Conservation (phyloP, 2,888 invertebrate species). For the Callosobruchus maculatus region DNA sequence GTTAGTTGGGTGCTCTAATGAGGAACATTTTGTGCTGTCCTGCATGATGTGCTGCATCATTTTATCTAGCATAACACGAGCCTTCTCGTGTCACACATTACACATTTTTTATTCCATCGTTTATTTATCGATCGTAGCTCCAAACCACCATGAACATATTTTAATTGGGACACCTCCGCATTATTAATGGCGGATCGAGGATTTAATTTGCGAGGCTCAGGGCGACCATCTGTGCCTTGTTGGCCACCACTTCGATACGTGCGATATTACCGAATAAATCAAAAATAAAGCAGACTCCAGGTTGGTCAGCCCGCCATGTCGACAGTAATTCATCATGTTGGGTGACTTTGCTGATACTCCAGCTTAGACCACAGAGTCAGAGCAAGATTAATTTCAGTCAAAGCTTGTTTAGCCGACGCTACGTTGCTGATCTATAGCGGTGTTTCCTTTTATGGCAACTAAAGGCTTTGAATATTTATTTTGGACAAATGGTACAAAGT, state of each 20-base stretch:
- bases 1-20: too few relatives aligned
- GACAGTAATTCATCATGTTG: not conserved
- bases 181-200: not conserved
- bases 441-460: too few relatives aligned
- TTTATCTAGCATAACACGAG: too few relatives aligned
- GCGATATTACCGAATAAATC: not conserved
- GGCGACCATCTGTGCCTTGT: not conserved
- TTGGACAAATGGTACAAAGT: too few relatives aligned
- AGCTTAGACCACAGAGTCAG: not conserved
- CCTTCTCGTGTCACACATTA: too few relatives aligned
- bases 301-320: not conserved
- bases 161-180: not conserved
- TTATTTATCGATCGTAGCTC: not conserved
- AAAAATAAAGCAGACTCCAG: not conserved
- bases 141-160: not conserved
- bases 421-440: not conserved
- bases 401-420: not conserved
- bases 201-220: not conserved
- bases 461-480: too few relatives aligned
- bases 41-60: too few relatives aligned
- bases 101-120: not conserved
- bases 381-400: not conserved
- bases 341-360: not conserved
- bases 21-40: too few relatives aligned
- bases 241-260: not conserved